phyloP scores from a whole-genome alignment of 2,113 vertebrate species.

The Atrichornis clamosus region DNA sequence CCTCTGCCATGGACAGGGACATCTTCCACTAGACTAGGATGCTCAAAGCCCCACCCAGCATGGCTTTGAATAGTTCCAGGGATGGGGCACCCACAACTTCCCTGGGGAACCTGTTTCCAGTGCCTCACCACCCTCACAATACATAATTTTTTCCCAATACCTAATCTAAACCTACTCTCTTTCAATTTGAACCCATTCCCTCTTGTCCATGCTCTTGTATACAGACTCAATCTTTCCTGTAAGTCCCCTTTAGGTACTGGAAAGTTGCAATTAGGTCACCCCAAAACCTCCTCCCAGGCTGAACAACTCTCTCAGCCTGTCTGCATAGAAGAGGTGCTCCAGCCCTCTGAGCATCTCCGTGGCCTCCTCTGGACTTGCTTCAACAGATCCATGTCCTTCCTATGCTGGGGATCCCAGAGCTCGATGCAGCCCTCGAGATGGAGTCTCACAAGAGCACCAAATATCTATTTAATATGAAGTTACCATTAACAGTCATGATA shows the following conservation, averaged over 20 bases:
- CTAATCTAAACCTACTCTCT: neutral
- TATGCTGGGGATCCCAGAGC: neutral
- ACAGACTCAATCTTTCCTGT: neutral
- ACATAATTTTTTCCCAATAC: neutral
- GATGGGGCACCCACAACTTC: neutral
- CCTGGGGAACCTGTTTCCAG: neutral
- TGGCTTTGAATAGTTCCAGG: neutral
- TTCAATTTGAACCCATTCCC: neutral
- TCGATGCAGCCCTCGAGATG: neutral
- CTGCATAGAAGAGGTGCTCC: rapidly evolving
- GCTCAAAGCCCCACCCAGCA: neutral
- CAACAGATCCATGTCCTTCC: neutral
- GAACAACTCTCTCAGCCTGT: neutral
- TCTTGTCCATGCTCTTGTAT: neutral
- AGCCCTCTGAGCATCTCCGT: neutral
- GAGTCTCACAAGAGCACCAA: neutral
- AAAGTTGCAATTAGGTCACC: neutral
- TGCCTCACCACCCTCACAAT: neutral
- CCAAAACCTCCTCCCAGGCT: neutral
- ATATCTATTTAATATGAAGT: rapidly evolving
- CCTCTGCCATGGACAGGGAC: neutral
- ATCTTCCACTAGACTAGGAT: neutral
- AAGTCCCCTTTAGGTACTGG: neutral
- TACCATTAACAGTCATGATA: rapidly evolving
- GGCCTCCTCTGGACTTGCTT: neutral